Conservation (phyloP, 2,888 invertebrate genomes). For the Lottia gigantea region DNA sequence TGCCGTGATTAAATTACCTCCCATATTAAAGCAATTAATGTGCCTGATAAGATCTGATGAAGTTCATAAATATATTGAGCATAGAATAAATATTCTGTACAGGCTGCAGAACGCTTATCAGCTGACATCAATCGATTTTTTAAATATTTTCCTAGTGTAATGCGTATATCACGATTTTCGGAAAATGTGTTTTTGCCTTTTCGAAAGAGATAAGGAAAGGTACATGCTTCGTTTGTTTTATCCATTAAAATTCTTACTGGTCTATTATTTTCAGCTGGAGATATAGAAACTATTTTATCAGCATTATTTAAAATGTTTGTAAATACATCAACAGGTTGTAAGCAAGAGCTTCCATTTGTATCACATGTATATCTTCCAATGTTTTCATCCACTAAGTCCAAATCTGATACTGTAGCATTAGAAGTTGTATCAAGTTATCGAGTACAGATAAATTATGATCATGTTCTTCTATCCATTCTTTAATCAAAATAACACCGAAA, state of each 20-base stretch:
- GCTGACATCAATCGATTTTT: constrained; percentile 16
- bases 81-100: constrained; percentile 20
- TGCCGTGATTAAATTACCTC: constrained; percentile 11
- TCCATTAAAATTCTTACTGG: constrained; percentile 22
- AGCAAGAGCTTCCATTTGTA: too few relatives aligned
- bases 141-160: constrained; percentile 21
- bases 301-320: constrained; percentile 22
- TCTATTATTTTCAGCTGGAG: constrained; percentile 31
- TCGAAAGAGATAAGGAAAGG: constrained; percentile 28
- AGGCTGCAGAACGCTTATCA: constrained; percentile 12
- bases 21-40: constrained; percentile 8
- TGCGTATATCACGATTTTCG: constrained; percentile 10
- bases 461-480: too few relatives aligned
- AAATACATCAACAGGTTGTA: too few relatives aligned
- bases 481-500: neutral
- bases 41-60: too few relatives aligned
- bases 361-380: too few relatives aligned
- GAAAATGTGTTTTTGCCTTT: constrained; percentile 16
- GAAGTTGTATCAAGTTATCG: neutral
- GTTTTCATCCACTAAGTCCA: too few relatives aligned
- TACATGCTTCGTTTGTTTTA: constrained; percentile 22
- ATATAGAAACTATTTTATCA: constrained; percentile 24
- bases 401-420: constrained; percentile 16
- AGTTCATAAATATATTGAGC: constrained; percentile 24
- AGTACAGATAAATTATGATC: too few relatives aligned